Evolutionary conservation across 1,140 invertebrate species (phyloP).

Genomic region (Trichogramma pretiosum): DNA sequence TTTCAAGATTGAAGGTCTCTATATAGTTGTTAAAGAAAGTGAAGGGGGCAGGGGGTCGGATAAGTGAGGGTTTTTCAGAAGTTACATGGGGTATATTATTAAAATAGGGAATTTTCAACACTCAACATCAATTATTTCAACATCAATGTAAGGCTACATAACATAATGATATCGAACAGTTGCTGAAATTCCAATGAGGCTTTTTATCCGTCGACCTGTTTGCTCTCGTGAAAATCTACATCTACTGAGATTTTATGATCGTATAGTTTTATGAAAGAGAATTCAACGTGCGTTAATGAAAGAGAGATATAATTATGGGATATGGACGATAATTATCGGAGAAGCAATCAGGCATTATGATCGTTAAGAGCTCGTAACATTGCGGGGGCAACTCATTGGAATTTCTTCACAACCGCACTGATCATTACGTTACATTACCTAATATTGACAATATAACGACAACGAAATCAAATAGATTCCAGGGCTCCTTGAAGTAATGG

Average conservation of each 20-base stretch:
- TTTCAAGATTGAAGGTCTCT: no score
- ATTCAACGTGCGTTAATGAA: no score
- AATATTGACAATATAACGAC: slow-evolving; percentile 97
- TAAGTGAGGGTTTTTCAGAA: no score
- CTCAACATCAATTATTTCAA: slow-evolving; percentile 16
- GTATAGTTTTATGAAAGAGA: no score
- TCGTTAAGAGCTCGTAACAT: not conserved
- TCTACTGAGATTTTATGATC: no score
- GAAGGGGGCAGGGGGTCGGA: no score
- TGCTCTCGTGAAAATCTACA: slow-evolving; percentile 22
- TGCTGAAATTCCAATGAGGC: slow-evolving; percentile 44
- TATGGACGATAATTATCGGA: not conserved
- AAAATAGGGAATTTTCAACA: no score
- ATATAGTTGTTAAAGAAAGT: no score
- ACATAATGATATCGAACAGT: slow-evolving; percentile 41
- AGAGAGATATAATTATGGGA: no score
- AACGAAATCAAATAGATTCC: slow-evolving; percentile 99
- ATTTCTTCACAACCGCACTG: slow-evolving; percentile 36
- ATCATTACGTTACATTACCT: slow-evolving; percentile 59
- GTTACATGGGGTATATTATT: no score
- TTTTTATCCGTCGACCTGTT: slow-evolving; percentile 35
- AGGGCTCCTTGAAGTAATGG: slow-evolving; percentile 98
- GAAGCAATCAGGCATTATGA: slow-evolving; percentile 33
- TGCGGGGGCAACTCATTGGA: slow-evolving; percentile 25
- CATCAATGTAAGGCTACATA: slow-evolving; percentile 48